Evolutionary conservation across 1,140 invertebrate species (phyloP), one percentile per base, ranked within the genome.

Genomic region (Galendromus occidentalis): DNA sequence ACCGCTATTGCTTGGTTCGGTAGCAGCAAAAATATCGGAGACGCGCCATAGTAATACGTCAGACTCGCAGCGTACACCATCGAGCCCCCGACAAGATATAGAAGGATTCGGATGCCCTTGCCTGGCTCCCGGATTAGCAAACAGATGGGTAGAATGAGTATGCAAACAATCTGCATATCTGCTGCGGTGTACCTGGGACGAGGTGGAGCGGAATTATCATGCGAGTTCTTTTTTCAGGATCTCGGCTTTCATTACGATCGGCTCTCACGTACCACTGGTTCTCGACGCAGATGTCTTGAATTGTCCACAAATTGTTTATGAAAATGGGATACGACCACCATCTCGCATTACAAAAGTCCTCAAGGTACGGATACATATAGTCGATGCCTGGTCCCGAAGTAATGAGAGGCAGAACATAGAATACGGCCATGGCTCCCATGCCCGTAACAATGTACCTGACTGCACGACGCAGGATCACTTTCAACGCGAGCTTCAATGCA

Each of bases 171-270:
- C 9, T 59, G 51, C 51, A 59, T 59, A 9, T 59, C 51, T 59
- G 51, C 51, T 22, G 51, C 51, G 33, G 1, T 59, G 33, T 59
- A 59, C 51, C 51, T 59, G n/a, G n/a, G n/a, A n/a, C n/a, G n/a
- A n/a, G n/a, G n/a, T n/a, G n/a, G n/a, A n/a, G n/a, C n/a, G n/a
- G n/a, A n/a, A n/a, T n/a, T n/a, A n/a, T n/a, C n/a, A n/a, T n/a
- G n/a, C n/a, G n/a, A n/a, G n/a, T n/a, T n/a, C n/a, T n/a, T n/a
- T n/a, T n/a, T n/a, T n/a, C n/a, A n/a, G n/a, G n/a, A n/a, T n/a
- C n/a, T n/a, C n/a, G n/a, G n/a, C n/a, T n/a, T n/a, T n/a, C n/a
- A n/a, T n/a, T n/a, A n/a, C n/a, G n/a, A n/a, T n/a, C n/a, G n/a
- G 33, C 9, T 39, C 12, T 22, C 17, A 59, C 51, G 17, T 4